Conservation (phyloP, 2,113 vertebrate genomes). For the Cyanoramphus novaezelandiae region DNA sequence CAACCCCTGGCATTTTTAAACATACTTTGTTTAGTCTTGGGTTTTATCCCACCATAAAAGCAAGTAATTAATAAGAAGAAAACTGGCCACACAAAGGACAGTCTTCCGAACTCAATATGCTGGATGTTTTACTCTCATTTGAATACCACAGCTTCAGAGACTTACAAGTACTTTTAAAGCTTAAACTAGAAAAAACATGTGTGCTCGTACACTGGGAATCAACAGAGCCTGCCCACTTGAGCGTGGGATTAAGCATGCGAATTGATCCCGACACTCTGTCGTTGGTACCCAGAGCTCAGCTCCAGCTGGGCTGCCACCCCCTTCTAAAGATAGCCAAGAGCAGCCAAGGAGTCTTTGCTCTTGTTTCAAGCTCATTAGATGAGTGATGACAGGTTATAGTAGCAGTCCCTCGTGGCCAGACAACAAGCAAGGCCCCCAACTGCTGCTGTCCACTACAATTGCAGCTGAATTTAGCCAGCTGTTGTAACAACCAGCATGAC, state of each 20-base stretch:
- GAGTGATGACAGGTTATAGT: slow-evolving; percentile 63
- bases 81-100: background rate
- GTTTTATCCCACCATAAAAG: background rate
- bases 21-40: background rate
- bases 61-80: background rate
- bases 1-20: background rate
- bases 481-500: background rate
- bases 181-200: background rate
- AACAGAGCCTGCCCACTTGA: background rate
- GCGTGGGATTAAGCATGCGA: background rate
- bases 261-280: slow-evolving; percentile 59
- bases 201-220: background rate
- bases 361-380: slow-evolving; percentile 62
- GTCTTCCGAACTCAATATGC: background rate
- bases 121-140: background rate
- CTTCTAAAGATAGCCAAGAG: slow-evolving; percentile 31
- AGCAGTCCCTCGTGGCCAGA: slow-evolving; percentile 3
- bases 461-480: slow-evolving; percentile 52
- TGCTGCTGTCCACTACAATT: slow-evolving; percentile 47
- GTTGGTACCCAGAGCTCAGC: background rate
- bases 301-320: background rate
- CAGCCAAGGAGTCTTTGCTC: background rate
- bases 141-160: background rate
- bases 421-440: slow-evolving; percentile 38
- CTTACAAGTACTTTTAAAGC: background rate